Evolutionary conservation across 2,888 invertebrate species (phyloP).

Genomic region (Elmis aenea): DNA sequence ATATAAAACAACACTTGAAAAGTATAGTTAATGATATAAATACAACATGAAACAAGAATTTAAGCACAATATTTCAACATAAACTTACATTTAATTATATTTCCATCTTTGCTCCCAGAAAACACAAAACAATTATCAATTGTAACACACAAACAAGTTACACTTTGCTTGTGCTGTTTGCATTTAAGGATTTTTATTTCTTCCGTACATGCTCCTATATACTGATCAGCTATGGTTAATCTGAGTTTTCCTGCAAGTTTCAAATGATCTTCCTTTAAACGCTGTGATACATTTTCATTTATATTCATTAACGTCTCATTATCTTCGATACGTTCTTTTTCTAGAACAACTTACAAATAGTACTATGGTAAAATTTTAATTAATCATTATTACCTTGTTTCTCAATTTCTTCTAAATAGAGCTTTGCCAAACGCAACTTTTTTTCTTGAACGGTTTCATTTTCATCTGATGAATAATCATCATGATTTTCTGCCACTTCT

Average conservation of each 20-base stretch:
- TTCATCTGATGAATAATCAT: slow-evolving; percentile 54
- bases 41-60: slow-evolving; percentile 7
- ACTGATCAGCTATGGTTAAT: slow-evolving; percentile 65
- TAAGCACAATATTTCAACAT: slow-evolving; percentile 3
- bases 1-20: too few species aligned
- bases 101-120: slow-evolving; percentile 84
- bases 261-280: slow-evolving; percentile 78
- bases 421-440: slow-evolving; percentile 81
- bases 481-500: slow-evolving; percentile 49
- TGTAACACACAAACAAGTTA: slow-evolving; percentile 78
- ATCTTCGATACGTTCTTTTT: slow-evolving; percentile 62
- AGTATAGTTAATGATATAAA: too few species aligned
- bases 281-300: slow-evolving; percentile 62
- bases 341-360: slow-evolving; percentile 38
- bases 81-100: slow-evolving; percentile 76
- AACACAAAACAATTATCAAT: slow-evolving; percentile 67
- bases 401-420: slow-evolving; percentile 82
- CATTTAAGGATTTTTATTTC: slow-evolving; percentile 58
- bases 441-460: slow-evolving; percentile 87
- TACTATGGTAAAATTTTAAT: slow-evolving; percentile 2
- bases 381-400: slow-evolving; percentile 61
- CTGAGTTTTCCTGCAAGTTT: slow-evolving; percentile 80
- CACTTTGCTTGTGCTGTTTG: slow-evolving; percentile 70
- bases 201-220: slow-evolving; percentile 44
- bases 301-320: too few species aligned